Base-by-base conservation (phyloP, 2,888 invertebrate species). In the Halictus ligatus region DNA sequence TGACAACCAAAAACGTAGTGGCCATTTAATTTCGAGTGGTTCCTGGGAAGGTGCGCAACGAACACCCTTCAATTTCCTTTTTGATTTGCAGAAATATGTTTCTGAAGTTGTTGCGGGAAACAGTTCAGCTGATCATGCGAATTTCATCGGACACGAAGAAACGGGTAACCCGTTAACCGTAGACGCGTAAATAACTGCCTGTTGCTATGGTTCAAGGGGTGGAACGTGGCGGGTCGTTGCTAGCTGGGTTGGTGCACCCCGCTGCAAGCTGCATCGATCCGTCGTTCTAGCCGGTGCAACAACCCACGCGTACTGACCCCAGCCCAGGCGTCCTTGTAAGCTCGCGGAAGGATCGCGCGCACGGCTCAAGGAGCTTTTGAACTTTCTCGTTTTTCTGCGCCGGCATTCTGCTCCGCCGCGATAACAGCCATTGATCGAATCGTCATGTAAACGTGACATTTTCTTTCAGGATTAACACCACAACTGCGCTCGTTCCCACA, bases 221-320 rank as follows among this genome's bases (percentile, higher is more conserved):
- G 78, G 79, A 79, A 25, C 75, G 81, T 80, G 85, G 87, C 85
- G 88, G 89, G 89, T 88, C 86, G 91, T 91, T 89, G 89, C 86
- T 89, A 91, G 92, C 92, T 81, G 92, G 93, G 92, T 93, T 93
- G 92, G 8, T 93, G 92, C 91, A 94, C 92, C 92, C 91, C 91
- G 91, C 90, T 91, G 92, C 92, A 92, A 89, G 94, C 94, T 94
- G 92, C 88, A 94, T 94, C 94, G 94, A 94, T 94, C 93, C 88
- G 80, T 85, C 90, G 85, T 87, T 90, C 92, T 90, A 92, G 88
- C 90, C 92, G 91, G 94, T 93, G 93, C 94, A 94, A 94, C 94
- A 94, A 94, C 94, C 94, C 94, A 94, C 94, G 94, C 94, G 87
- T 90, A 85, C 89, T 93, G 92, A 94, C 93, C 94, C 90, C 92